Evolutionary conservation across 37 sponge, comb jelly and placozoan species (phyloP).

Genomic region (Tethya wilhelma): DNA sequence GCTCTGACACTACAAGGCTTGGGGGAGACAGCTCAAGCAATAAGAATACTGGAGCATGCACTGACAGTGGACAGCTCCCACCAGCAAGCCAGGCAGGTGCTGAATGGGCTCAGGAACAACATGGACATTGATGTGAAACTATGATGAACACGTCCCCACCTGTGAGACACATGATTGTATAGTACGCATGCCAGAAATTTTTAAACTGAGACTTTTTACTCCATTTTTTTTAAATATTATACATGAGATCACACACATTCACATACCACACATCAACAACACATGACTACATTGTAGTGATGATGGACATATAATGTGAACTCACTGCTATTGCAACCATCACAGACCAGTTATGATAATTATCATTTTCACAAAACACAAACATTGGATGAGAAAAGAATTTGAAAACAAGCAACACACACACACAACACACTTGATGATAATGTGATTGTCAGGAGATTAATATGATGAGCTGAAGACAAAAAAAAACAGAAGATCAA

Average conservation of each 20-base stretch:
- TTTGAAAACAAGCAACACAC: no score
- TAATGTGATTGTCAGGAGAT: no score
- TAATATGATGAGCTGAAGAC: no score
- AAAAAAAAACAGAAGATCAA: no score
- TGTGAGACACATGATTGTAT: background rate
- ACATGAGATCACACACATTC: background rate
- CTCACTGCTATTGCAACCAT: background rate
- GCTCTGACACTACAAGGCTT: background rate
- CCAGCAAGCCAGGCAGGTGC: background rate
- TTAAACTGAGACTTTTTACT: no score
- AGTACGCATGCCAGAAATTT: no score
- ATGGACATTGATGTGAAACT: background rate
- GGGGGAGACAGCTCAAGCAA: background rate
- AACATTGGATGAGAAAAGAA: no score
- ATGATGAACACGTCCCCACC: background rate
- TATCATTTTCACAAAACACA: no score
- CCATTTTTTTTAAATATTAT: no score
- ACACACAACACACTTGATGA: no score
- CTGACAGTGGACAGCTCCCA: constrained; percentile 5
- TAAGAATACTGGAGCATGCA: background rate
- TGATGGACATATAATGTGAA: background rate
- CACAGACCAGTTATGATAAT: no score
- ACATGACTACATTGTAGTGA: background rate
- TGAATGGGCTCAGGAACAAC: constrained; percentile 4
- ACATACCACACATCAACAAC: no score